Evolutionary conservation across 2,797 vertebrate genomes (phyloP).

Genomic region (Poecilia velifera): DNA sequence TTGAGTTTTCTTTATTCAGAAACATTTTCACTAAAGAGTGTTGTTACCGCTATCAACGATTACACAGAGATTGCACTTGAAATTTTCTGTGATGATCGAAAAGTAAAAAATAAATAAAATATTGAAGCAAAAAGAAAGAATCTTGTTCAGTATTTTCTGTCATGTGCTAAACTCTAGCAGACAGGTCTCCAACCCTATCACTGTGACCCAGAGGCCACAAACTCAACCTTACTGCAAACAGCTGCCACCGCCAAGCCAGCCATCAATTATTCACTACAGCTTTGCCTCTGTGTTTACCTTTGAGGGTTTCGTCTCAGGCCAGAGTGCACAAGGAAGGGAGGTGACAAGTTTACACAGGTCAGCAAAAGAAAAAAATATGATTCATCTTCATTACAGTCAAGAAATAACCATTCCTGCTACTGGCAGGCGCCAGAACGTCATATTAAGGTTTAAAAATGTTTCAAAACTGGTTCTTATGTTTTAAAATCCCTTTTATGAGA

Average conservation of each 20-base stretch:
- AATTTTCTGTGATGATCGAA: background rate
- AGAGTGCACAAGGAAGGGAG: slow-evolving; percentile 27
- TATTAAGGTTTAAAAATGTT: background rate
- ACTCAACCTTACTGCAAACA: slow-evolving; percentile 60
- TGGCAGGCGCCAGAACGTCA: background rate
- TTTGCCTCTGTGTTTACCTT: slow-evolving; percentile 73
- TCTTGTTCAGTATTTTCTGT: background rate
- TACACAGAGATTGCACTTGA: background rate
- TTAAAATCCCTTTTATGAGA: background rate
- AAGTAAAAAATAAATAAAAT: background rate
- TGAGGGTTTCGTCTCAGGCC: slow-evolving; percentile 60
- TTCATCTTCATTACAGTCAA: background rate
- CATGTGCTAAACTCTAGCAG: slow-evolving; percentile 17
- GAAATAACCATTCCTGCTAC: accelerated
- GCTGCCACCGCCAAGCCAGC: slow-evolving; percentile 57
- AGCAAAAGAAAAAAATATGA: slow-evolving; percentile 15
- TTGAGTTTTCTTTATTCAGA: background rate
- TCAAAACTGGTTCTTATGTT: background rate
- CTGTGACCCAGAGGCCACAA: slow-evolving; percentile 42
- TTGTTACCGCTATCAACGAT: background rate
- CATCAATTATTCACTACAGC: slow-evolving; percentile 77
- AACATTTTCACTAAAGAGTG: background rate
- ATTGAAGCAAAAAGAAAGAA: background rate
- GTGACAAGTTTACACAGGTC: slow-evolving; percentile 11
- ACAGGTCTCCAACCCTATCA: slow-evolving; percentile 39